phyloP scores from a whole-genome alignment of 2,113 vertebrate species.

The Tyrannus savana region DNA sequence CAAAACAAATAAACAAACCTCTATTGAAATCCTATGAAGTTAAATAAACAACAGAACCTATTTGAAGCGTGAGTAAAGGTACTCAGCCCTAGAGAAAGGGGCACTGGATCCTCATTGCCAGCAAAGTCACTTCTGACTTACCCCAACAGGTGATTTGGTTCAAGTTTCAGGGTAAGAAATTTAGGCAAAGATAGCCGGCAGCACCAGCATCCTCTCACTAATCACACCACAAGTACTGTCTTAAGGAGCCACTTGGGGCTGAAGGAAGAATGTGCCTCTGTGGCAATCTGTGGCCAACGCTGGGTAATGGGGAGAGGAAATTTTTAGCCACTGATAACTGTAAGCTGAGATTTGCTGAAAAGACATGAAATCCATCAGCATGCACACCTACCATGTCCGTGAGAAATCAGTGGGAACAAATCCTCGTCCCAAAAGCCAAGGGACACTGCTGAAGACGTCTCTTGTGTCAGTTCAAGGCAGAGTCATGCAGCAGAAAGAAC shows the following conservation, averaged over 20 bases:
- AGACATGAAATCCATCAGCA: not conserved
- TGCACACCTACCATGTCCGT: slow-evolving; percentile 52
- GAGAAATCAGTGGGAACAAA: slow-evolving; percentile 41
- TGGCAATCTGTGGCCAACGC: not conserved
- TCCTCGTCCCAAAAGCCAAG: not conserved
- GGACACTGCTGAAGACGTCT: not conserved
- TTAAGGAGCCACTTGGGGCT: not conserved
- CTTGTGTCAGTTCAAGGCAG: not conserved
- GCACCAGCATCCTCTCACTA: slow-evolving; percentile 51
- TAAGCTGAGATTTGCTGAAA: not conserved
- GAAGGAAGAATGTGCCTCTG: not conserved
- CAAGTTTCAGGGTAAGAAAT: slow-evolving; percentile 52
- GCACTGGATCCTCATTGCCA: not conserved
- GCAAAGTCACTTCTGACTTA: slow-evolving; percentile 47
- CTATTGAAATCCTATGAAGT: not conserved
- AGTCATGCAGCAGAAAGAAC: not conserved
- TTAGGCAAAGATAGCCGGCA: slow-evolving; percentile 20
- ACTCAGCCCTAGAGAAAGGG: slow-evolving; percentile 1
- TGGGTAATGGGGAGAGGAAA: not conserved
- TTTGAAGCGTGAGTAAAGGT: slow-evolving; percentile 5
- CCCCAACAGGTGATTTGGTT: slow-evolving; percentile 41
- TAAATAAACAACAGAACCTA: slow-evolving; percentile 38
- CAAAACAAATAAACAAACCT: slow-evolving; percentile 9
- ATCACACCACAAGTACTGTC: not conserved
- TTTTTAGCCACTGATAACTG: not conserved